These are phyloP conservation scores for Cairina moschata DNA, from an alignment of 2,113 vertebrate species.

Conservation along the genomic window DNA sequence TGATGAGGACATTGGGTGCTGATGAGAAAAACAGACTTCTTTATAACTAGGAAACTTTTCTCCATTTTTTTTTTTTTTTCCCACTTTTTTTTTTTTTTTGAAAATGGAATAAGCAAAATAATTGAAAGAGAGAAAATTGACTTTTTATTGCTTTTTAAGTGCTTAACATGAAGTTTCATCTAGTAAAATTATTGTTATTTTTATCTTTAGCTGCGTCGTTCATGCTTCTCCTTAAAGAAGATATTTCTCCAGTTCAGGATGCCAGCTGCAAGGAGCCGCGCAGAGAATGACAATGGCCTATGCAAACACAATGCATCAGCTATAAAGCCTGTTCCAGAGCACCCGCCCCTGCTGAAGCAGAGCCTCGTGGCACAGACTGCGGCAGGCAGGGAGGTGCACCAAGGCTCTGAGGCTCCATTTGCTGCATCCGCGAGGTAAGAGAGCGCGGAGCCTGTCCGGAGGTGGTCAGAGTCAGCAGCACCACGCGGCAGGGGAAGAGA, in stretches of 20 bases:
- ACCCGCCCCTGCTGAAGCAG: background rate
- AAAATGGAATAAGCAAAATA: slow-evolving; percentile 66
- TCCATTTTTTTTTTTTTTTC: background rate
- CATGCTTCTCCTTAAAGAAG: slow-evolving; percentile 60
- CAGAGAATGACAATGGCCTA: slow-evolving; percentile 67
- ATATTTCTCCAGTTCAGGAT: slow-evolving; percentile 55
- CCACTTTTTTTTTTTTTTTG: background rate
- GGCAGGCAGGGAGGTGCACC: background rate
- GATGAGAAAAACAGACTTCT: background rate
- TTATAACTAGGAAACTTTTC: background rate
- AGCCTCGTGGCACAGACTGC: background rate
- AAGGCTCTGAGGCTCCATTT: background rate
- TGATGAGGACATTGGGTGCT: background rate
- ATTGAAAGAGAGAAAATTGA: slow-evolving; percentile 69
- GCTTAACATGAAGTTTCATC: slow-evolving; percentile 73
- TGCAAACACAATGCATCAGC: slow-evolving; percentile 51
- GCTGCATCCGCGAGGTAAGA: background rate
- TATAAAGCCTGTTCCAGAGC: background rate
- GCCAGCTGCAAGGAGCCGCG: slow-evolving; percentile 70
- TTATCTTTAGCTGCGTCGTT: slow-evolving; percentile 63
- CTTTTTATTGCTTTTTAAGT: slow-evolving; percentile 74
- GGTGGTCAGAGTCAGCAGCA: background rate
- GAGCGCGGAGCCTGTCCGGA: background rate
- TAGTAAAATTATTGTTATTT: slow-evolving; percentile 71
- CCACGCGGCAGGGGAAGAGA: background rate